Base-by-base conservation (phyloP, 2,797 vertebrate species). In the Scolopax rusticola region DNA sequence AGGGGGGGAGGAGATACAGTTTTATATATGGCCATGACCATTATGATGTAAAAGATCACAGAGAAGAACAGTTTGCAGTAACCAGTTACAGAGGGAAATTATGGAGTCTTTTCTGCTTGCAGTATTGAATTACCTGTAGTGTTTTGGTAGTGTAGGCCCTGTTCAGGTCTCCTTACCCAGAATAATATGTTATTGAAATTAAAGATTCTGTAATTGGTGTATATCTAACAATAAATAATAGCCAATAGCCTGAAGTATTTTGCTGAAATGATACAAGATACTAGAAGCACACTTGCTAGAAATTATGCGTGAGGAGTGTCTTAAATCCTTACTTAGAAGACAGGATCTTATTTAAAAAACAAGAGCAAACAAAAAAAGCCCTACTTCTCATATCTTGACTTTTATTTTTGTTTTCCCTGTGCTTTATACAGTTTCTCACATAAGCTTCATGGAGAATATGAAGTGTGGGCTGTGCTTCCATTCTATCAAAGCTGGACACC, bases 201-300 rank as follows among this genome's bases (percentile, higher is more conserved):
- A 90, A 73, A 59, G 89, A 82, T 87, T 87, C 91, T 76, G 38
- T 69, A 61, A 59, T 63, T 89, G 41, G 63, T 67, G 15, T 50
- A 21, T 76, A 51, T 69, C 84, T 92, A 87, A 77, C 79, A 91
- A 80, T 80, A 94, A 94, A 85, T 95, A 82, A 85, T 89, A 78
- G 74, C 78, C 15, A 69, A 23, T 48, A 92, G 47, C 23, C 33
- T 83, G 82, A 83, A 91, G 64, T 70, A 70, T 87, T 85, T 85
- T 94, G 70, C 87, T 87, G 75, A 92, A 40, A 12, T 94, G 28
- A n/a, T n/a, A 77, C 90, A 88, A 89, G 67, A 65, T 92, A 19
- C 67, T 93, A 9, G 28, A 87, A 82, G 43, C 15, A n/a, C 21
- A 32, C 54, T 93, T 94, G 54, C 50, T 63, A 65, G 87, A 82